A percentile compares a stretch with the other conserved stretches of the same genome.
phyloP scores from a whole-genome alignment of 92 coral and sea anemone species.

The Epizoanthus stellaris region DNA sequence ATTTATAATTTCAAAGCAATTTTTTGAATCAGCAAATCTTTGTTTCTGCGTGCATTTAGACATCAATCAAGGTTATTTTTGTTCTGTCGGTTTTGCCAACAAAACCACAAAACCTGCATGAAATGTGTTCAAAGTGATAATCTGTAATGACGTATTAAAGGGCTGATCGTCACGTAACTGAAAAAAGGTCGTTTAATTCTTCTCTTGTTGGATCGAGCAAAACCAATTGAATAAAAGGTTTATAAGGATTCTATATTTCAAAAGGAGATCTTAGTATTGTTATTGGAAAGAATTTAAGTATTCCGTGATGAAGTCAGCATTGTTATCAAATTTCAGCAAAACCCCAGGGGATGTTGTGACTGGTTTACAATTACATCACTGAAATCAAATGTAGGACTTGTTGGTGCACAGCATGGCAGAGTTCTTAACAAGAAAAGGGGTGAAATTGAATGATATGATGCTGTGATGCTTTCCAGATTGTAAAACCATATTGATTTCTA shows the following conservation, averaged over 20 bases:
- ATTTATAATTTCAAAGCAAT: background rate
- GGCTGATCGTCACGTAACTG: slow-evolving; percentile 31
- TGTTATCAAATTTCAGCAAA: slow-evolving; percentile 27
- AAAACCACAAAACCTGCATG: slow-evolving; percentile 44
- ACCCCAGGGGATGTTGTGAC: slow-evolving; percentile 43
- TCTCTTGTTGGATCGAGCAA: background rate
- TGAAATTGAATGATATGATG: slow-evolving; percentile 8
- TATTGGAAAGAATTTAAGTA: background rate
- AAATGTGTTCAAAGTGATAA: slow-evolving; percentile 38
- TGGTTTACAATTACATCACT: slow-evolving; percentile 27
- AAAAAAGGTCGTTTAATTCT: background rate
- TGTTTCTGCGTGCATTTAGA: slow-evolving; percentile 22
- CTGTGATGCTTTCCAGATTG: slow-evolving; percentile 8
- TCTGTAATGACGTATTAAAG: slow-evolving; percentile 6
- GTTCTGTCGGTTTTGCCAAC: slow-evolving; percentile 32
- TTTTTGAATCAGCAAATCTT: background rate
- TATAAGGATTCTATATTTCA: background rate
- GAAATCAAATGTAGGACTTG: slow-evolving; percentile 14
- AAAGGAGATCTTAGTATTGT: background rate
- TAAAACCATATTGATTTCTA: background rate
- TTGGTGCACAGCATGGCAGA: slow-evolving; percentile 23
- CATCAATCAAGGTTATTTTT: slow-evolving; percentile 6
- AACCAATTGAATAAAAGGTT: background rate
- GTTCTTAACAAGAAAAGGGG: slow-evolving; percentile 18
- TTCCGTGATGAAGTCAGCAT: slow-evolving; percentile 44